Percentiles rank a stretch among this genome's conserved stretches.
Evolutionary conservation across 1,140 invertebrate genomes (phyloP).

Genomic region (Brachionus manjavacas): DNA sequence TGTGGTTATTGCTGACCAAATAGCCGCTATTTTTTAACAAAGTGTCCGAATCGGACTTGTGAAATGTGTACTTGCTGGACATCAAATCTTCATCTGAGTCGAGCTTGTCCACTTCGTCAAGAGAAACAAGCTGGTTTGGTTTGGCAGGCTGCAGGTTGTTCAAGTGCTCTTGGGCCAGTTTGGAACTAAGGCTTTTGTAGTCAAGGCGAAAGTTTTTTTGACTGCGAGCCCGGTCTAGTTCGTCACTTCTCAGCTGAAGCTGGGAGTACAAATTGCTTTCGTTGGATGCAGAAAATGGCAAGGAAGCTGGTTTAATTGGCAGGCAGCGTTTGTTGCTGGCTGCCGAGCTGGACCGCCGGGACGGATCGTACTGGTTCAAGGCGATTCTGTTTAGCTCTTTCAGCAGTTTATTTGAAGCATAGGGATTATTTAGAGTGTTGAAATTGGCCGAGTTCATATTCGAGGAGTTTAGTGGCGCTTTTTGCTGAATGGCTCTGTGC

Average conservation of each 20-base stretch:
- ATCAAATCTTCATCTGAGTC: not conserved
- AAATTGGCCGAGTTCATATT: constrained; percentile 6
- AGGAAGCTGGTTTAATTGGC: constrained; percentile 1
- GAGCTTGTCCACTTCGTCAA: not conserved
- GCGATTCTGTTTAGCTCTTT: constrained; percentile 14
- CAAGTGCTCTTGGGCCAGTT: constrained; percentile 3
- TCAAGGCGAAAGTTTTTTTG: constrained; percentile 17
- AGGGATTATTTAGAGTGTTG: not conserved
- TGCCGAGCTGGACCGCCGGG: not conserved
- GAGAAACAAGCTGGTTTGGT: not conserved
- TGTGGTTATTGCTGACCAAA: not conserved
- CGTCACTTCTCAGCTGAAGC: constrained; percentile 4
- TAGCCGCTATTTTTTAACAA: not conserved
- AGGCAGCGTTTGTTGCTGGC: not conserved
- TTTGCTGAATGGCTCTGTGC: not conserved
- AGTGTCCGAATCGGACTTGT: not conserved
- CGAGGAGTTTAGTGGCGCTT: not conserved
- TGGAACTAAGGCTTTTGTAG: not conserved
- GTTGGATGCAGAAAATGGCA: not conserved
- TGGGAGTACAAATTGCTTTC: not conserved
- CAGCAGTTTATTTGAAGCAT: constrained; percentile 15
- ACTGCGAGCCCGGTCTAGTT: not conserved
- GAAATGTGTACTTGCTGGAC: not conserved
- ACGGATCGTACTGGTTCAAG: not conserved
- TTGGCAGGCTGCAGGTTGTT: not conserved